These are phyloP conservation scores for Phataginus tricuspis DNA, from an alignment of 2,797 vertebrate genomes.

Conservation along the genomic window DNA sequence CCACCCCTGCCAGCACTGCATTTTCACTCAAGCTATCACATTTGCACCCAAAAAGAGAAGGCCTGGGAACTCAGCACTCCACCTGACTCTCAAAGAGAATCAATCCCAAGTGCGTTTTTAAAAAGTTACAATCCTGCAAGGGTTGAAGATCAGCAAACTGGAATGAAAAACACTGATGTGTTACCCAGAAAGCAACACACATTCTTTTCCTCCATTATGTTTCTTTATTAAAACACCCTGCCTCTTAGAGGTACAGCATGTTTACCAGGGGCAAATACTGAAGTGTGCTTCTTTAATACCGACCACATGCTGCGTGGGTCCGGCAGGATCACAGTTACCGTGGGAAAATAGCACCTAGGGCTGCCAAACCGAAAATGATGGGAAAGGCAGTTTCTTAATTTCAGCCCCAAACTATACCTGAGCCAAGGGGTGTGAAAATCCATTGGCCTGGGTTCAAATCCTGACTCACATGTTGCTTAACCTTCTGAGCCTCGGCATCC, in stretches of 20 bases:
- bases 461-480: background rate
- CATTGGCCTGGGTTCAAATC: fast-evolving
- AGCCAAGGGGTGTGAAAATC: background rate
- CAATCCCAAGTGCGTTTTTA: background rate
- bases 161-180: background rate
- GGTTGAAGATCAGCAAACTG: background rate
- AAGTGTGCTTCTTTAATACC: fast-evolving
- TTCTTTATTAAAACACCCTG: background rate
- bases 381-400: background rate
- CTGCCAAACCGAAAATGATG: background rate
- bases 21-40: background rate
- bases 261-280: background rate
- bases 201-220: background rate
- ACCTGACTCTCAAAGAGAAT: background rate
- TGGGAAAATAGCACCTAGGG: background rate
- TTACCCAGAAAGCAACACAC: background rate
- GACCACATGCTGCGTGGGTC: background rate
- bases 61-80: background rate
- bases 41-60: background rate
- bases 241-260: background rate
- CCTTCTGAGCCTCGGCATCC: background rate
- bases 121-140: background rate
- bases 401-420: background rate
- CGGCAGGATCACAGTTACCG: background rate
- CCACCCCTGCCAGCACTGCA: background rate